Percentiles rank a stretch among this genome's conserved stretches.
Evolutionary conservation across 2,888 invertebrate species (phyloP).

Genomic region (Idaea aversata): DNA sequence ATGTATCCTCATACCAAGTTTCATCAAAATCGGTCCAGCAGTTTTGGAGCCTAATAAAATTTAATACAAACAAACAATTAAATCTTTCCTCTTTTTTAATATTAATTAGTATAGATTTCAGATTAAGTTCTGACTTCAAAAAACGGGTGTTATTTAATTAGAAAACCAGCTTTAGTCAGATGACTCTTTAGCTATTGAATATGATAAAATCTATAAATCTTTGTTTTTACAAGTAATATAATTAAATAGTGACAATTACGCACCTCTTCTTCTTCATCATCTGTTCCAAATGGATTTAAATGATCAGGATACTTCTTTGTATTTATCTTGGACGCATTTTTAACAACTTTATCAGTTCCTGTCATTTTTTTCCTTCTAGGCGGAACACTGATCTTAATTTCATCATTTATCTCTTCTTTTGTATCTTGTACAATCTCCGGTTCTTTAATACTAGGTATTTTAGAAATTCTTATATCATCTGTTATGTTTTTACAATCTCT

Average conservation of each 20-base stretch:
- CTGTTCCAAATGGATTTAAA: slow-evolving; percentile 91
- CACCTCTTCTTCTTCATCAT: slow-evolving; percentile 75
- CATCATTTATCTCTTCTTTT: slow-evolving; percentile 35
- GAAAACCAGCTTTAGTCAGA: no score
- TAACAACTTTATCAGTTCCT: slow-evolving; percentile 39
- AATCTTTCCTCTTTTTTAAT: no score
- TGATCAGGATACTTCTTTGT: slow-evolving; percentile 84
- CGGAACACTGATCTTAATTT: slow-evolving; percentile 62
- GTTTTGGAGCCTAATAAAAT: no score
- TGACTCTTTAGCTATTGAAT: no score
- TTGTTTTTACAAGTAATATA: neutral
- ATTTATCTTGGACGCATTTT: slow-evolving; percentile 28
- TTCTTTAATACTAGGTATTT: slow-evolving; percentile 35
- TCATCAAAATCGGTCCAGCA: no score
- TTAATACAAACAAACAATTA: no score
- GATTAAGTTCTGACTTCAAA: no score
- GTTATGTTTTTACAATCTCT: slow-evolving; percentile 59
- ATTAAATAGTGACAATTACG: slow-evolving; percentile 13
- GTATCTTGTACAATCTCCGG: slow-evolving; percentile 29
- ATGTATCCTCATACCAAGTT: no score
- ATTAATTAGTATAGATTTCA: no score
- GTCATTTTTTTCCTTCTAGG: slow-evolving; percentile 67
- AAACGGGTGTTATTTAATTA: no score
- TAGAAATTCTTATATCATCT: slow-evolving; percentile 66
- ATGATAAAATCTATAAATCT: no score